A percentile compares a stretch with the other conserved stretches of the same genome.
These are phyloP conservation scores for Sebastes baramenuke DNA, from an alignment of 2,797 vertebrate genomes.

Conservation along the genomic window DNA sequence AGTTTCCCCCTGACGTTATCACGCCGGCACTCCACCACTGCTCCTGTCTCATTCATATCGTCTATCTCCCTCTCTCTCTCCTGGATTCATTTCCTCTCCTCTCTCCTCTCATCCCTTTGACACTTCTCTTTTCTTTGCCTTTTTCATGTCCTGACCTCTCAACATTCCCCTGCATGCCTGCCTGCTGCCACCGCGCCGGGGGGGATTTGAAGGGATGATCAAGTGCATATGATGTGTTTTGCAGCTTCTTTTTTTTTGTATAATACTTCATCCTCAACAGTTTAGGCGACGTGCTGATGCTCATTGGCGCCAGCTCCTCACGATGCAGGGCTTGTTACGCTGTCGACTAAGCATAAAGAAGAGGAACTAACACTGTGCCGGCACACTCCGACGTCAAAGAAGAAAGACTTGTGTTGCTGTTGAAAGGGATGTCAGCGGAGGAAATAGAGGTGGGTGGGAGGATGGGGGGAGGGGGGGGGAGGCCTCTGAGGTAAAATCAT, in stretches of 20 bases:
- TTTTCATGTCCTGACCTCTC: conserved; percentile 69
- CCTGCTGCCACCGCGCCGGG: conserved; percentile 37
- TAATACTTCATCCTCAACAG: conserved; percentile 60
- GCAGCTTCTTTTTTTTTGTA: conserved; percentile 40
- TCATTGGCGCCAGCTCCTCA: conserved; percentile 40
- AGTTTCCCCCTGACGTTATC: conserved; percentile 56
- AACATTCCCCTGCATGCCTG: conserved; percentile 53
- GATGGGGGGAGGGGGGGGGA: neutral
- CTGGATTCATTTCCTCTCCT: conserved; percentile 43
- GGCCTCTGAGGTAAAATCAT: conserved; percentile 51
- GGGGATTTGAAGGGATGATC: conserved; percentile 73
- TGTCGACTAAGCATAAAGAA: conserved; percentile 48
- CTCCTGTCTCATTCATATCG: conserved; percentile 33
- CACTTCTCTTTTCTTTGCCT: conserved; percentile 36
- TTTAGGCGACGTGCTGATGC: conserved; percentile 55
- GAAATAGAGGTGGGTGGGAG: conserved; percentile 6
- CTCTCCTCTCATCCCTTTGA: conserved; percentile 41
- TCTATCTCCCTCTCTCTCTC: neutral
- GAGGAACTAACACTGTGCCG: conserved; percentile 16
- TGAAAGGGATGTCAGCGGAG: conserved; percentile 57
- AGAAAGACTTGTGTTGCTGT: conserved; percentile 51
- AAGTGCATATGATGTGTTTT: conserved; percentile 73
- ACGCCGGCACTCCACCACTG: conserved; percentile 10
- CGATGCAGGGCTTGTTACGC: conserved; percentile 44
- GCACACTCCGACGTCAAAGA: conserved; percentile 30